phyloP scores from a whole-genome alignment of 2,113 vertebrate species.

The Antennarius striatus region DNA sequence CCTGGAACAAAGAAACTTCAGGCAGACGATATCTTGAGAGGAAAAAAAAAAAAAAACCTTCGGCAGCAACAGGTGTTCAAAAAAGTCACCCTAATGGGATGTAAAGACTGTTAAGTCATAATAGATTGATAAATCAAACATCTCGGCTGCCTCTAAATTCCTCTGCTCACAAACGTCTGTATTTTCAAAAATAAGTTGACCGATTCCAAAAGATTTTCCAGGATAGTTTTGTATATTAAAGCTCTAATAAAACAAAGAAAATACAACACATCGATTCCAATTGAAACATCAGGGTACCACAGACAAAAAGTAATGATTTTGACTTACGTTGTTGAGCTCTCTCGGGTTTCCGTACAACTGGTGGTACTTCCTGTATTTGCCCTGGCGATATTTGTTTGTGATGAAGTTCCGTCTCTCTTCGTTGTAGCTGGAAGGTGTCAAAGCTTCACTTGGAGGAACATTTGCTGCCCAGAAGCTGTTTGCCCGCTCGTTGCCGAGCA shows the following conservation, averaged over 20 bases:
- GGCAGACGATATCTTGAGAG: too few relatives aligned
- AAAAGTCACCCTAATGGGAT: background rate
- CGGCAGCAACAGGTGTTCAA: background rate
- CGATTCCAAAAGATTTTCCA: background rate
- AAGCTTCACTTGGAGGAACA: conserved; percentile 90
- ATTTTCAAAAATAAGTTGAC: background rate
- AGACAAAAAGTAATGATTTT: background rate
- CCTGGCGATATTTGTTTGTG: conserved; percentile 89
- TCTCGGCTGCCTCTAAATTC: background rate
- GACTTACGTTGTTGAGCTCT: conserved; percentile 89
- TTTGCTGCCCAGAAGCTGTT: conserved; percentile 96
- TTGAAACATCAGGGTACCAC: background rate
- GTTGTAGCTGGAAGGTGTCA: conserved; percentile 79
- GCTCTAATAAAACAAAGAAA: background rate
- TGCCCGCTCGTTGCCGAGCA: conserved; percentile 83
- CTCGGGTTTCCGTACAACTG: conserved; percentile 90
- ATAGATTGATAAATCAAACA: background rate
- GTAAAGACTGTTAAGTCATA: background rate
- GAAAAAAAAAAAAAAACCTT: background rate
- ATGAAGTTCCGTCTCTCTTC: conserved; percentile 83
- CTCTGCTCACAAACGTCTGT: background rate
- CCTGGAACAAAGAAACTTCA: too few relatives aligned
- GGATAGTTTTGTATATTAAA: background rate
- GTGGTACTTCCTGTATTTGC: conserved; percentile 94
- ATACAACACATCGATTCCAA: background rate